These are phyloP conservation scores for Caenorhabditis brenneri DNA, from an alignment of 1,140 invertebrate species.

Conservation along the genomic window DNA sequence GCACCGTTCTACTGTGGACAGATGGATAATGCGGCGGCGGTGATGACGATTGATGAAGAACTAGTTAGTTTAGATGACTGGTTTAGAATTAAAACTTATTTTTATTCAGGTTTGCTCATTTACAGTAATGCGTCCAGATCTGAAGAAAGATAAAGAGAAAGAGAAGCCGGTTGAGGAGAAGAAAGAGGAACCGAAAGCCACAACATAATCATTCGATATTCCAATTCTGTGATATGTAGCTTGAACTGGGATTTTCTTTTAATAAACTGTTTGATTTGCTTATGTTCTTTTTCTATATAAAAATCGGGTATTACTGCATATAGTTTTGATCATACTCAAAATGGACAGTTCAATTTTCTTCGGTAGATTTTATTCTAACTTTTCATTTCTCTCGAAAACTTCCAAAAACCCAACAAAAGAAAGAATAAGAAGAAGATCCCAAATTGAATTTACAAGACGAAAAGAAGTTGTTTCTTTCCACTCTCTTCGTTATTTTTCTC, in stretches of 20 bases:
- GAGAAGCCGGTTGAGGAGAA: neutral
- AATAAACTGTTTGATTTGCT: no score
- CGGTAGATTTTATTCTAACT: neutral
- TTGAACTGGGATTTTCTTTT: no score
- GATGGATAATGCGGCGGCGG: constrained; percentile 61
- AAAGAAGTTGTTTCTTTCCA: neutral
- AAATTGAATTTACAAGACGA: constrained; percentile 30
- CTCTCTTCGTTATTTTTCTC: constrained; percentile 2
- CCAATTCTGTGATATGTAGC: no score
- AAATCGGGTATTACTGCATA: no score
- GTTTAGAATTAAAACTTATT: neutral
- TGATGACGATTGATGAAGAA: constrained; percentile 74
- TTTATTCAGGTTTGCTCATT: neutral
- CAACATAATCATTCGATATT: no score
- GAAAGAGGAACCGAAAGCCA: no score
- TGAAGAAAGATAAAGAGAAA: neutral
- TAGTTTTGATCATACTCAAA: no score
- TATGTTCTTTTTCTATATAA: no score
- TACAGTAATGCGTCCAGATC: neutral
- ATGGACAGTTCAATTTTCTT: no score
- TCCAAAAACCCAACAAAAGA: neutral
- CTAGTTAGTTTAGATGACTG: constrained; percentile 81
- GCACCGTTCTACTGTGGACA: constrained; percentile 63
- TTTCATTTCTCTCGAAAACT: neutral
- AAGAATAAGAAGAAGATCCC: neutral